Evolutionary conservation across 2,888 invertebrate genomes (phyloP).

Genomic region (Diaprepes abbreviatus): DNA sequence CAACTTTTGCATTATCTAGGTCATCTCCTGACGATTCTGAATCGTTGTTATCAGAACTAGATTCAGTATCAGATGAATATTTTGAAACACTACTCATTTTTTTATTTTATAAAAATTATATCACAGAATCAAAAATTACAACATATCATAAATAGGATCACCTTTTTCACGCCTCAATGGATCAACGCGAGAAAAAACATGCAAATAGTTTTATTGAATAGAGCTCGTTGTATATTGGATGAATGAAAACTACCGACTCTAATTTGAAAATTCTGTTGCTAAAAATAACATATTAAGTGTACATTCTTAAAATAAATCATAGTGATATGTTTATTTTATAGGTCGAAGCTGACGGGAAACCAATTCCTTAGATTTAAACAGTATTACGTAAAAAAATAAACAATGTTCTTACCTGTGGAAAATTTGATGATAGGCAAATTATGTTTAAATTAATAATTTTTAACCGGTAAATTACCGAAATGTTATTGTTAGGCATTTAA

Average conservation of each 20-base stretch:
- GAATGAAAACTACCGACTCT: constrained; percentile 44
- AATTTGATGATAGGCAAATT: not conserved
- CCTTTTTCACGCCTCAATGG: constrained; percentile 8
- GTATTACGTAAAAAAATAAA: constrained; percentile 1
- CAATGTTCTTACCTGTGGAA: constrained; percentile 16
- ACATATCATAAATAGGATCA: not conserved
- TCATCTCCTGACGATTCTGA: constrained; percentile 51
- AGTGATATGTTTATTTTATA: constrained; percentile 36
- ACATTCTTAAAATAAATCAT: constrained; percentile 42
- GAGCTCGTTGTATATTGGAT: constrained; percentile 28
- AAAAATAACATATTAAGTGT: constrained; percentile 42
- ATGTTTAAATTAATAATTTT: constrained; percentile 1
- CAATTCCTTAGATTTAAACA: constrained; percentile 9
- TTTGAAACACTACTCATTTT: constrained; percentile 17
- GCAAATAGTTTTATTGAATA: constrained; percentile 34
- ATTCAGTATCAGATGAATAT: constrained; percentile 39
- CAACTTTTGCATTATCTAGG: constrained; percentile 34
- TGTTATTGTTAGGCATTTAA: not conserved
- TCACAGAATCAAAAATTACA: not conserved
- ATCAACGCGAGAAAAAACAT: constrained; percentile 22
- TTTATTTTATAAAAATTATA: not conserved
- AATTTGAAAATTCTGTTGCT: constrained; percentile 45
- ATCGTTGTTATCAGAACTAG: constrained; percentile 52
- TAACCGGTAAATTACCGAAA: constrained; percentile 1
- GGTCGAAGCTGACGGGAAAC: constrained; percentile 10